A percentile compares a stretch with the other conserved stretches of the same genome.
These are phyloP conservation scores for Eilema depressum DNA, from an alignment of 2,888 invertebrate genomes.

Conservation along the genomic window DNA sequence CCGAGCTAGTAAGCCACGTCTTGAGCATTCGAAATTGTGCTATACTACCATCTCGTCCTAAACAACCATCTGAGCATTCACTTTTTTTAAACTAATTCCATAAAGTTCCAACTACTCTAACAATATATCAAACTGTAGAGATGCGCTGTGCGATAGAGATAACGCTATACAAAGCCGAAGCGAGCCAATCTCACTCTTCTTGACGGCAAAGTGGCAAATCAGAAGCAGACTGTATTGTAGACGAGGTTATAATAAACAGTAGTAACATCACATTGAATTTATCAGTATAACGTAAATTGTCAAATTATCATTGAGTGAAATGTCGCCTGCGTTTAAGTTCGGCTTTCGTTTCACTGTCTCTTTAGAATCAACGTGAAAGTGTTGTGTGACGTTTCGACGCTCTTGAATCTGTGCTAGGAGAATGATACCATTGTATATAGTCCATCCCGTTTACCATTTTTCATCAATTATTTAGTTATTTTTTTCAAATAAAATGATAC, in stretches of 20 bases:
- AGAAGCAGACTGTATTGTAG: background rate
- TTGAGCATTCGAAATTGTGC: too few species aligned
- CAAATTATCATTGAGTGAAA: background rate
- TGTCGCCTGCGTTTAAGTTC: background rate
- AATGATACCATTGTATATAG: background rate
- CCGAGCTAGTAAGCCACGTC: too few species aligned
- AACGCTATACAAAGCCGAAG: background rate
- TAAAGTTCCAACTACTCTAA: background rate
- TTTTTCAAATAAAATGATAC: constrained; percentile 2
- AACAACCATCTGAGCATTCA: too few species aligned
- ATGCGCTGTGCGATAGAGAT: background rate
- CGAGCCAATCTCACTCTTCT: background rate
- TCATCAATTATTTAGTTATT: background rate
- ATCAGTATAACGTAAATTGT: background rate
- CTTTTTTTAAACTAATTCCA: too few species aligned
- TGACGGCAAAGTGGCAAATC: background rate
- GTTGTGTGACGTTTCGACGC: background rate
- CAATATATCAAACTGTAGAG: background rate
- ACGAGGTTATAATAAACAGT: background rate
- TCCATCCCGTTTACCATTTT: background rate
- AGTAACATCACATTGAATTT: constrained; percentile 1
- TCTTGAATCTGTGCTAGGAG: background rate
- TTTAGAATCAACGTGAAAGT: background rate
- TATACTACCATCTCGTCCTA: too few species aligned
- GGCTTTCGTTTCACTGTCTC: background rate